Percentiles rank a stretch among this genome's conserved stretches.
These are phyloP conservation scores for Psittacula cyanocephala DNA, from an alignment of 2,113 vertebrate species.

Conservation along the genomic window DNA sequence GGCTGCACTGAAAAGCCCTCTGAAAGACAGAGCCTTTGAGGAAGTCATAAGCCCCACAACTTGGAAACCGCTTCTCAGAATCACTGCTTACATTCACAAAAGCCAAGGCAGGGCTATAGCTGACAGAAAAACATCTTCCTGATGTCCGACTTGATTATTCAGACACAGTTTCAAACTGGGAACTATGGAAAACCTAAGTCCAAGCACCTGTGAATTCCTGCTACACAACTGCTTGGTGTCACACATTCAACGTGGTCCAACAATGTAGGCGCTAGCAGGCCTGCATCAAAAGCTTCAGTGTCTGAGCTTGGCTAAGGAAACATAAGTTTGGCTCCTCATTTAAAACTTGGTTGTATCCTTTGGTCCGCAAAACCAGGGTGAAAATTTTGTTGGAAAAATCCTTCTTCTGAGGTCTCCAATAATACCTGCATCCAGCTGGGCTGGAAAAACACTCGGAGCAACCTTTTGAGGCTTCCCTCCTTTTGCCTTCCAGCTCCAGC, in stretches of 20 bases:
- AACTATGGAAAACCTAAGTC: not conserved
- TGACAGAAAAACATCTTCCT: not conserved
- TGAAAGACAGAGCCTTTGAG: not conserved
- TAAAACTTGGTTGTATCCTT: constrained; percentile 18
- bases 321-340: not conserved
- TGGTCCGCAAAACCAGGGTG: not conserved
- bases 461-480: not conserved
- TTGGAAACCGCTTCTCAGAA: not conserved
- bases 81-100: not conserved
- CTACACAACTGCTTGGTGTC: not conserved
- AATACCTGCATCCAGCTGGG: constrained; percentile 48
- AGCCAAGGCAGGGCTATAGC: not conserved
- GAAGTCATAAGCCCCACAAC: not conserved
- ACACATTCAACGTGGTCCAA: not conserved
- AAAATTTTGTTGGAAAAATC: constrained; percentile 48
- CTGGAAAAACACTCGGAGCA: constrained; percentile 22
- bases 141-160: not conserved
- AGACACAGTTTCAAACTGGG: not conserved
- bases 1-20: not conserved
- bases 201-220: not conserved
- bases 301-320: constrained; percentile 7
- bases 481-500: constrained; percentile 35
- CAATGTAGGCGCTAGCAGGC: not conserved
- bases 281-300: constrained; percentile 33
- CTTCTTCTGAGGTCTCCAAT: constrained; percentile 40